Conservation (phyloP, 1,140 invertebrate genomes). For the Pantala flavescens region DNA sequence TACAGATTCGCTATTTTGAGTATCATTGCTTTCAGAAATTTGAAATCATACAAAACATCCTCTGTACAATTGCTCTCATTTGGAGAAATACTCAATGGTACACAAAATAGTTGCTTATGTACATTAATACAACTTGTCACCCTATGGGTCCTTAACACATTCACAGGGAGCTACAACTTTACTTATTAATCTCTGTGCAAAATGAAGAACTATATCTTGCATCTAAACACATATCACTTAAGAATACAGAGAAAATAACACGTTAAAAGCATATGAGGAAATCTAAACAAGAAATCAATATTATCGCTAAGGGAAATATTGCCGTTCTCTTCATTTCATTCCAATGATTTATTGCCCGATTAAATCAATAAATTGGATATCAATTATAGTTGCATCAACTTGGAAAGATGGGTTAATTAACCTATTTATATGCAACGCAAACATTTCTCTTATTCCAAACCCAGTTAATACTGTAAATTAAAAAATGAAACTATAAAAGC, state of each 20-base stretch:
- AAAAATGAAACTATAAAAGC: background rate
- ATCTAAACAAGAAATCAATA: background rate
- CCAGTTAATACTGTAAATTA: background rate
- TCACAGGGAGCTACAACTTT: slow-evolving; percentile 1
- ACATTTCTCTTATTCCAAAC: background rate
- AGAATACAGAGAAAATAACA: background rate
- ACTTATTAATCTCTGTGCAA: background rate
- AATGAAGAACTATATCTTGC: background rate
- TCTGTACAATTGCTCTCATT: background rate
- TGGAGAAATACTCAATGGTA: background rate
- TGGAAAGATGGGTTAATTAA: background rate
- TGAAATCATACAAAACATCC: background rate
- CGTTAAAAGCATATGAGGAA: background rate
- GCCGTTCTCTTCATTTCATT: too few species aligned
- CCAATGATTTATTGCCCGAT: too few species aligned
- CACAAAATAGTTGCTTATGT: slow-evolving; percentile 8
- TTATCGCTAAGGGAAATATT: background rate
- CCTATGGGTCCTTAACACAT: background rate
- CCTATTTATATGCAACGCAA: background rate
- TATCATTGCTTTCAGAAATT: background rate
- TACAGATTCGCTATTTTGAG: background rate
- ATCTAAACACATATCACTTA: background rate
- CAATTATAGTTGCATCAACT: too few species aligned
- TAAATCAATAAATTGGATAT: too few species aligned
- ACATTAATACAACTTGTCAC: background rate